phyloP scores from a whole-genome alignment of 35 echinoderm and acorn worm species.

The Apostichopus japonicus region DNA sequence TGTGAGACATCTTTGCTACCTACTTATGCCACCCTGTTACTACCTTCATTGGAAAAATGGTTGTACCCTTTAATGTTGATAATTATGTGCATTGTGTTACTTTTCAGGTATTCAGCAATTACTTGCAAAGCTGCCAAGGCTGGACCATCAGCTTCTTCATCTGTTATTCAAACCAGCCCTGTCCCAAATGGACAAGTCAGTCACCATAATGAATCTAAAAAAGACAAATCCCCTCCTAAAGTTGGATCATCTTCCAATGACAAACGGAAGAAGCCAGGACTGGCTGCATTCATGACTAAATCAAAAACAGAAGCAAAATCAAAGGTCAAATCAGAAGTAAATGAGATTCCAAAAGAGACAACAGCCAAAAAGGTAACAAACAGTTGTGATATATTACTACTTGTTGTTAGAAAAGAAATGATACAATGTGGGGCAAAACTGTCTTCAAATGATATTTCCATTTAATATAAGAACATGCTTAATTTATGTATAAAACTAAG shows the following conservation, averaged over 20 bases:
- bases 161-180: neutral
- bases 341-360: neutral
- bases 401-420: too few relatives aligned
- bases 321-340: neutral
- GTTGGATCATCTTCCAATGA: neutral
- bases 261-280: constrained; percentile 10
- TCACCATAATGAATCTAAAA: neutral
- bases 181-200: constrained; percentile 12
- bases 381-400: too few relatives aligned
- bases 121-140: constrained; percentile 24
- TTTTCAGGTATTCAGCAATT: constrained; percentile 27
- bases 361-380: neutral
- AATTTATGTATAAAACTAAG: too few relatives aligned
- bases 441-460: too few relatives aligned
- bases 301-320: neutral
- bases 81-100: too few relatives aligned
- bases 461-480: too few relatives aligned
- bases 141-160: neutral
- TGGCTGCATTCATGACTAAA: constrained; percentile 21
- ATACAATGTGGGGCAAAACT: too few relatives aligned
- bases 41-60: too few relatives aligned
- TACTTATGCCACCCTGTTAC: too few relatives aligned
- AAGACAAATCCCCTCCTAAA: neutral
- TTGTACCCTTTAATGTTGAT: too few relatives aligned
- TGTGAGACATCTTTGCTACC: too few relatives aligned